phyloP scores from a whole-genome alignment of 2,113 vertebrate species.

The Dunckerocampus dactyliophorus region DNA sequence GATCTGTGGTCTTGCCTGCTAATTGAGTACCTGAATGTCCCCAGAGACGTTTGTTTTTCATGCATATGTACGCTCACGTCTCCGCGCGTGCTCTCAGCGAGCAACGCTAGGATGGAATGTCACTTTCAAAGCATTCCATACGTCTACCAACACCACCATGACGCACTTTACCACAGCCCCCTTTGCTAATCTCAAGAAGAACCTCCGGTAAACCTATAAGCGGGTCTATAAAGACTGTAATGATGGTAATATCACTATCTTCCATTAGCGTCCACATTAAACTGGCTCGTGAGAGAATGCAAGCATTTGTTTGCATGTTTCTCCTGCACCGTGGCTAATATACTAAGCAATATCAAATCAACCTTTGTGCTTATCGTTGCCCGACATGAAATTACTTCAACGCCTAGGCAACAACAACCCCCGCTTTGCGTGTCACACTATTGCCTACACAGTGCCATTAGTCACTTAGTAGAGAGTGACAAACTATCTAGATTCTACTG shows the following conservation, averaged over 20 bases:
- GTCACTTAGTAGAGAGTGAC: neutral
- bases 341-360: constrained; percentile 26
- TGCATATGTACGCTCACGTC: constrained; percentile 21
- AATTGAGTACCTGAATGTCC: constrained; percentile 55
- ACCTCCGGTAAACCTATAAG: constrained; percentile 12
- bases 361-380: constrained; percentile 14
- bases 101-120: constrained; percentile 15
- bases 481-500: neutral
- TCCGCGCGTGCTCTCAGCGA: neutral
- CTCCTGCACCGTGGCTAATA: constrained; percentile 26
- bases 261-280: constrained; percentile 14
- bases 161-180: neutral
- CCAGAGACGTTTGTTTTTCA: constrained; percentile 39
- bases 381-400: constrained; percentile 14
- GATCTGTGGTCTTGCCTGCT: constrained; percentile 46
- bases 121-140: constrained; percentile 13
- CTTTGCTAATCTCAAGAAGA: constrained; percentile 9
- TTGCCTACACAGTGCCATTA: neutral
- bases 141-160: neutral
- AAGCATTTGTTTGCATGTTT: constrained; percentile 20
- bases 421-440: neutral
- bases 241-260: neutral
- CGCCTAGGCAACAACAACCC: constrained; percentile 16
- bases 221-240: constrained; percentile 1
- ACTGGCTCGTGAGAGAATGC: constrained; percentile 8